Evolutionary conservation across 1,140 invertebrate genomes (phyloP).

Genomic region (Antheraea mylitta): DNA sequence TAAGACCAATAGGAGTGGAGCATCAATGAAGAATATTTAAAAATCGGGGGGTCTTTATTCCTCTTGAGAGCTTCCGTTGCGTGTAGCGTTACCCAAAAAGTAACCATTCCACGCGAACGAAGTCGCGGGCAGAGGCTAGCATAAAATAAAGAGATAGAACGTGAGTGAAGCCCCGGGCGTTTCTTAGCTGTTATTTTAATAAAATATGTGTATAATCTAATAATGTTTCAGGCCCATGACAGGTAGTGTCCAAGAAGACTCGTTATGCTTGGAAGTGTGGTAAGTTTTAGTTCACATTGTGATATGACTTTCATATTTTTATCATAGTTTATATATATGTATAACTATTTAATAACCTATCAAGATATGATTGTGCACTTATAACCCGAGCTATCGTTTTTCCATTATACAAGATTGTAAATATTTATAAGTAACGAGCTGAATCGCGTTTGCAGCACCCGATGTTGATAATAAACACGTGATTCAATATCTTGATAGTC

Average conservation of each 20-base stretch:
- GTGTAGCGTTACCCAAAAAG: too few species aligned
- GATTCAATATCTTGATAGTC: conserved; percentile 2
- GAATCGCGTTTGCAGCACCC: neutral
- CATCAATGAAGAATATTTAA: too few species aligned
- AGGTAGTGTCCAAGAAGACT: conserved; percentile 82
- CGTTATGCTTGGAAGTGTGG: conserved; percentile 87
- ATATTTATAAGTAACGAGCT: neutral
- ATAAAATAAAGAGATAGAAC: too few species aligned
- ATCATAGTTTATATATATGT: neutral
- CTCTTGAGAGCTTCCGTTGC: too few species aligned
- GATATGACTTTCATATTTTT: neutral
- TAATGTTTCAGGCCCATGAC: conserved; percentile 80
- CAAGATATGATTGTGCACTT: neutral
- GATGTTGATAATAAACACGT: neutral
- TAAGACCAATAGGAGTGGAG: too few species aligned
- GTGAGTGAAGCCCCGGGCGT: too few species aligned
- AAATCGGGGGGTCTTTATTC: too few species aligned
- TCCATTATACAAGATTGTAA: neutral
- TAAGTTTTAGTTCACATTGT: conserved; percentile 53
- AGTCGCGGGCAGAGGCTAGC: too few species aligned
- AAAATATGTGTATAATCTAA: too few species aligned
- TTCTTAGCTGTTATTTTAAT: too few species aligned
- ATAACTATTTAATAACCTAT: neutral
- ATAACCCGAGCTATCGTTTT: neutral
- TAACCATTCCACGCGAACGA: too few species aligned